Conservation (phyloP, 2,113 vertebrate genomes). For the Melanerpes formicivorus region DNA sequence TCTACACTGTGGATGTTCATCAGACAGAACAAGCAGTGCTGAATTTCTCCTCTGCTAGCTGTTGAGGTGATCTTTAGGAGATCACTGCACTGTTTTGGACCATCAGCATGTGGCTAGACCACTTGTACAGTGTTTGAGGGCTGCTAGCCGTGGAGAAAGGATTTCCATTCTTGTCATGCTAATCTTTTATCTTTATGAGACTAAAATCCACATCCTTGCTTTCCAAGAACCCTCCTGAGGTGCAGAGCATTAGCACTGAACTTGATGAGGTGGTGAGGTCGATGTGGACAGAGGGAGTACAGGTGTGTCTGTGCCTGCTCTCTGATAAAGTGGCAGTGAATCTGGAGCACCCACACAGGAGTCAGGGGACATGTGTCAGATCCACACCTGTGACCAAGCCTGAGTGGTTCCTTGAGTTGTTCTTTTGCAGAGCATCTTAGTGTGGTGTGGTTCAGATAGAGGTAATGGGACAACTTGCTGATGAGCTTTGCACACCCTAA, state of each 20-base stretch:
- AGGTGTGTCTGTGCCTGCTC: accelerated
- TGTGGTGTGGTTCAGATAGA: neutral
- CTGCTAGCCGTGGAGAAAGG: neutral
- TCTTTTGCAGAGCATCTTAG: neutral
- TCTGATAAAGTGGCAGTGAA: neutral
- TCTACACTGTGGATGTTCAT: neutral
- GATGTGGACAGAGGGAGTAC: neutral
- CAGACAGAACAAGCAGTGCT: neutral
- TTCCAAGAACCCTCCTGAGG: neutral
- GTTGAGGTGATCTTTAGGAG: neutral
- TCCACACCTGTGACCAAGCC: neutral
- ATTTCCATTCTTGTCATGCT: neutral
- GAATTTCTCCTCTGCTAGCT: neutral
- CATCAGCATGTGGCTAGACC: accelerated
- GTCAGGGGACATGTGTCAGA: neutral
- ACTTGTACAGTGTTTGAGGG: neutral
- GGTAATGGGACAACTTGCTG: neutral
- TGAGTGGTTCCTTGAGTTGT: neutral
- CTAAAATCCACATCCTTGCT: neutral
- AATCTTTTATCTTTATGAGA: neutral
- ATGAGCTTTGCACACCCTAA: neutral
- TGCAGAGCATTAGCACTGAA: neutral
- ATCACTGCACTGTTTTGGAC: neutral
- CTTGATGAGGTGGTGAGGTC: neutral
- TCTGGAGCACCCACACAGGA: accelerated